Percentiles rank a stretch among this genome's conserved stretches.
These are phyloP conservation scores for Pterobdella sp. DNA, from an alignment of 2,888 invertebrate genomes.

Conservation along the genomic window DNA sequence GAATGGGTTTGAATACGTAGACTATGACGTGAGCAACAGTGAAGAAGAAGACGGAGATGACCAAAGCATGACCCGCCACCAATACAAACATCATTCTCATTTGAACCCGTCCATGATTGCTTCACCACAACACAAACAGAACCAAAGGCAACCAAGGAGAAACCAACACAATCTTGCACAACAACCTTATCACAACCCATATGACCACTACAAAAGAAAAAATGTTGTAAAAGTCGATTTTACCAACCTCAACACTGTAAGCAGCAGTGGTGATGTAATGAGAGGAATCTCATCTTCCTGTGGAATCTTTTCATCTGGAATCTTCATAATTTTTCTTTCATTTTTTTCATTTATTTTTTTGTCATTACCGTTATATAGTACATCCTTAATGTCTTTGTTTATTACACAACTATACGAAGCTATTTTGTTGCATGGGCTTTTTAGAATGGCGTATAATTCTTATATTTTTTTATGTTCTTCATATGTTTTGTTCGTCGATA, in stretches of 20 bases:
- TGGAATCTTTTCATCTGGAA: not conserved
- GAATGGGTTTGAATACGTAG: not conserved
- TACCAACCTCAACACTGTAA: not conserved
- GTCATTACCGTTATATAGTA: not conserved
- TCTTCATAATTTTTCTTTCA: no score
- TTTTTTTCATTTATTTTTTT: not conserved
- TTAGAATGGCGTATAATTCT: no score
- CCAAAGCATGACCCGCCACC: not conserved
- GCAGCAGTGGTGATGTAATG: not conserved
- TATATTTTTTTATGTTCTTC: no score
- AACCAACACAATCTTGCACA: not conserved
- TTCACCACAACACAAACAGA: not conserved
- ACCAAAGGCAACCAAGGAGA: not conserved
- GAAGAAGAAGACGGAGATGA: slow-evolving; percentile 3
- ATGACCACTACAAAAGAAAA: not conserved
- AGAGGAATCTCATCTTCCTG: not conserved
- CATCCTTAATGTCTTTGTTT: not conserved
- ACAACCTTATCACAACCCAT: not conserved
- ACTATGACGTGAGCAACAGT: not conserved
- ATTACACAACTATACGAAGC: not conserved
- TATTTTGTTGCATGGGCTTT: not conserved
- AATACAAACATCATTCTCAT: not conserved
- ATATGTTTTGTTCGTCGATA: no score
- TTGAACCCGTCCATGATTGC: not conserved
- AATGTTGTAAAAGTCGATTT: not conserved